Percentiles rank a stretch among this genome's conserved stretches.
phyloP scores from a whole-genome alignment of 2,797 vertebrate species.

The Esox lucius region DNA sequence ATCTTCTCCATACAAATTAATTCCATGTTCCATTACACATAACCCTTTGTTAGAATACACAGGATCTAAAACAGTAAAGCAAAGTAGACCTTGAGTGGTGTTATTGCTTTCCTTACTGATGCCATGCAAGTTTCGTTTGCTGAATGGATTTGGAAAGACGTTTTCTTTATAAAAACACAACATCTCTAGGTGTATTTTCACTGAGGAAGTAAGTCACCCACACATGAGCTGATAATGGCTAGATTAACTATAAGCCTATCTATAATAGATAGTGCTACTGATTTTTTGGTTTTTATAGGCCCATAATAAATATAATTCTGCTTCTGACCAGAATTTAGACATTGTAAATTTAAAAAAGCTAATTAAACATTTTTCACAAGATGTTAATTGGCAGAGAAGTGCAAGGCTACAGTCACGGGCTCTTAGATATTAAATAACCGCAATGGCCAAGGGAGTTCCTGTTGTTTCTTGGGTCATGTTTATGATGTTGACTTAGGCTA shows the following conservation, averaged over 20 bases:
- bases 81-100: background rate
- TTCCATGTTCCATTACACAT: background rate
- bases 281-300: background rate
- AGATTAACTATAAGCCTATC: background rate
- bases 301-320: background rate
- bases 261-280: background rate
- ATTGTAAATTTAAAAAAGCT: conserved; percentile 82
- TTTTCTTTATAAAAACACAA: background rate
- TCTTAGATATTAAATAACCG: conserved; percentile 81
- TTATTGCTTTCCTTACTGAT: background rate
- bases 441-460: conserved; percentile 64
- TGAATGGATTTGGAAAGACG: background rate
- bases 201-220: background rate
- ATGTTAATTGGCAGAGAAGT: conserved; percentile 87
- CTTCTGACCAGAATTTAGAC: conserved; percentile 77
- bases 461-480: conserved; percentile 48
- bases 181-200: background rate
- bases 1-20: background rate
- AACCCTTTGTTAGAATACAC: background rate
- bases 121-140: background rate
- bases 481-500: conserved; percentile 28
- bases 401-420: conserved; percentile 74
- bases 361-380: conserved; percentile 91
- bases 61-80: background rate
- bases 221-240: background rate